phyloP scores from a whole-genome alignment of 1,140 invertebrate genomes.

The Andricus grossulariae region DNA sequence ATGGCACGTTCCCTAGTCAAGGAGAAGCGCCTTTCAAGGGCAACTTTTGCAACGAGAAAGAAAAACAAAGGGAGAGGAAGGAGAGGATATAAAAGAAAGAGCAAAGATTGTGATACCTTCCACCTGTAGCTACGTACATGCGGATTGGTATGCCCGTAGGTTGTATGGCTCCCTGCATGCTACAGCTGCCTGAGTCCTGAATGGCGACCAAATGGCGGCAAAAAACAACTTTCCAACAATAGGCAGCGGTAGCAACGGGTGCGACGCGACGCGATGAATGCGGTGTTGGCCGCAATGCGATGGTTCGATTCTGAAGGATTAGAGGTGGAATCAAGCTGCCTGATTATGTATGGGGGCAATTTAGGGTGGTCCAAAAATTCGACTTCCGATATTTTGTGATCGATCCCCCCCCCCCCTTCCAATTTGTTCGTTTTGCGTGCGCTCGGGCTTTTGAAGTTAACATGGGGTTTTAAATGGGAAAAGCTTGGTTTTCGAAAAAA shows the following conservation, averaged over 20 bases:
- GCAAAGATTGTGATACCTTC: constrained; percentile 50
- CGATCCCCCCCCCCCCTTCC: too few species aligned
- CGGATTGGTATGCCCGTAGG: constrained; percentile 13
- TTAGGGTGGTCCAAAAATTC: too few species aligned
- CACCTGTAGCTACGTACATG: constrained; percentile 51
- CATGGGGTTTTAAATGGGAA: too few species aligned
- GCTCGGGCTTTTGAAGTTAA: too few species aligned
- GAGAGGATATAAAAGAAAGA: too few species aligned
- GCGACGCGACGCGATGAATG: constrained; percentile 31
- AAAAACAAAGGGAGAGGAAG: too few species aligned
- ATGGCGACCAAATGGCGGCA: constrained; percentile 42
- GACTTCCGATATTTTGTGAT: too few species aligned
- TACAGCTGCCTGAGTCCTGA: constrained; percentile 50
- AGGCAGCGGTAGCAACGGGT: background rate
- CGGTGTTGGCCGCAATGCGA: constrained; percentile 39
- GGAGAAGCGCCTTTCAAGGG: too few species aligned
- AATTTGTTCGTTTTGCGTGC: too few species aligned
- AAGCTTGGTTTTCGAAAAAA: too few species aligned
- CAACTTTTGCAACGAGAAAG: too few species aligned
- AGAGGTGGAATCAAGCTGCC: background rate
- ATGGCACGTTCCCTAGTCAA: too few species aligned
- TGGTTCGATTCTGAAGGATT: background rate
- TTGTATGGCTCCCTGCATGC: constrained; percentile 36
- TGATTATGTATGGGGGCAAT: background rate
- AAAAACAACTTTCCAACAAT: constrained; percentile 36